A percentile compares a stretch with the other conserved stretches of the same genome.
Evolutionary conservation across 2,797 vertebrate genomes (phyloP).

Genomic region (Hippoglossus hippoglossus): DNA sequence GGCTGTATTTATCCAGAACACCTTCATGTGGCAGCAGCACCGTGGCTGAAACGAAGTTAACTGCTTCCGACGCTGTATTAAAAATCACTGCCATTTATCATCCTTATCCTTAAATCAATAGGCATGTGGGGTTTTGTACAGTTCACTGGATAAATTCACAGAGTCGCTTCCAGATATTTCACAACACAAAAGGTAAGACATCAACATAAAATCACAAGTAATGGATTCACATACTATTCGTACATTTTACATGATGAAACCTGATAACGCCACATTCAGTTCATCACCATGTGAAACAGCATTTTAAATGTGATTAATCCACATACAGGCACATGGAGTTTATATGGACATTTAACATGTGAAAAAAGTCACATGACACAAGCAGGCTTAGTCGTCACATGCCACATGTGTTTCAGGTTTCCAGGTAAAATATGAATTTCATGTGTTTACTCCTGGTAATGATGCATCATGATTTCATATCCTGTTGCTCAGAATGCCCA

Average conservation of each 20-base stretch:
- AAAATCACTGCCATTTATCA: conserved; percentile 5
- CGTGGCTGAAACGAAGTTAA: conserved; percentile 1
- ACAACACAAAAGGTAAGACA: background rate
- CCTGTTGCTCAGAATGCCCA: too few relatives aligned
- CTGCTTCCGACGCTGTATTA: background rate
- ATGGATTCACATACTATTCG: background rate
- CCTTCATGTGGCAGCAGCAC: conserved; percentile 9
- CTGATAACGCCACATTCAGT: background rate
- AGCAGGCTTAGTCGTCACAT: background rate
- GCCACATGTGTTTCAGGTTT: too few relatives aligned
- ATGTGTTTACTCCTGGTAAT: too few relatives aligned
- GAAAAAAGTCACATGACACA: background rate
- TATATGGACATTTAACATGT: background rate
- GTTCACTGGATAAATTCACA: background rate
- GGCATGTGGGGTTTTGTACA: background rate
- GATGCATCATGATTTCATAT: too few relatives aligned
- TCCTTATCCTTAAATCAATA: background rate
- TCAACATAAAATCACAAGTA: background rate
- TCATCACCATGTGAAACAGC: background rate
- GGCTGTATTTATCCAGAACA: conserved; percentile 28
- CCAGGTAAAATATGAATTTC: too few relatives aligned
- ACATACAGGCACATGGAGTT: background rate
- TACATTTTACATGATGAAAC: background rate
- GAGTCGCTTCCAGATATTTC: background rate
- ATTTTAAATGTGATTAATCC: background rate